Conservation (phyloP, 2,888 invertebrate species). For the Caenorhabditis japonica region DNA sequence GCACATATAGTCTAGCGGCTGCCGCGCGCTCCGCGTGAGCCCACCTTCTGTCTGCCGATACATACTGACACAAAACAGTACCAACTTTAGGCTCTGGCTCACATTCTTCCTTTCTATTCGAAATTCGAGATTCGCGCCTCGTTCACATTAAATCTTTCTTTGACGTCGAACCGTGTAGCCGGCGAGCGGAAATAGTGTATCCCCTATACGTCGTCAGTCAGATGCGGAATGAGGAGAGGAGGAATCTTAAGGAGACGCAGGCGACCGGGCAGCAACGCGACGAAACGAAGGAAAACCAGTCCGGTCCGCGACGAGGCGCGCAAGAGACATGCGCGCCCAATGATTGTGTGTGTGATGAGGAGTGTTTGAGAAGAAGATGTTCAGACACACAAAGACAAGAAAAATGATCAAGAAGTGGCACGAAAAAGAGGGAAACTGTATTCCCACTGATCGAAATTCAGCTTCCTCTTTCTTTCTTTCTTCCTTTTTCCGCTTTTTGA, state of each 20-base stretch:
- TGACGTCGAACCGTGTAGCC: constrained; percentile 16
- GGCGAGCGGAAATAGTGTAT: constrained; percentile 40
- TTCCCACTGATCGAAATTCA: constrained; percentile 36
- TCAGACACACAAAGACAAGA: constrained; percentile 20
- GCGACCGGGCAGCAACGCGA: constrained; percentile 14
- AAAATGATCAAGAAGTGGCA: constrained; percentile 41
- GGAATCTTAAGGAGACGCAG: constrained; percentile 26
- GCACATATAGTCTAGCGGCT: constrained; percentile 28
- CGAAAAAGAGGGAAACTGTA: constrained; percentile 14
- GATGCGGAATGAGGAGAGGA: constrained; percentile 22
- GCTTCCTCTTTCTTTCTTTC: constrained; percentile 16
- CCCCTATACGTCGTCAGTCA: constrained; percentile 32
- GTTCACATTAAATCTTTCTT: constrained; percentile 32
- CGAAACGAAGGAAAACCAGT: constrained; percentile 39
- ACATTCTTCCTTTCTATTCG: constrained; percentile 20
- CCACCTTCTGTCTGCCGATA: constrained; percentile 19
- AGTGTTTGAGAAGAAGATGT: constrained; percentile 14
- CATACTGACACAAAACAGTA: constrained; percentile 45
- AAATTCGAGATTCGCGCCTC: constrained; percentile 17
- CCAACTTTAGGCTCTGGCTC: constrained; percentile 25
- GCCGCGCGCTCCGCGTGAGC: constrained; percentile 31
- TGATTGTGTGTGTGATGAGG: constrained; percentile 34
- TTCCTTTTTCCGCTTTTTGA: no score
- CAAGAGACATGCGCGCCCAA: constrained; percentile 35
- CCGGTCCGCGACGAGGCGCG: constrained; percentile 37